phyloP scores from a whole-genome alignment of 2,888 invertebrate species.

The Stenichneumon culpator region DNA sequence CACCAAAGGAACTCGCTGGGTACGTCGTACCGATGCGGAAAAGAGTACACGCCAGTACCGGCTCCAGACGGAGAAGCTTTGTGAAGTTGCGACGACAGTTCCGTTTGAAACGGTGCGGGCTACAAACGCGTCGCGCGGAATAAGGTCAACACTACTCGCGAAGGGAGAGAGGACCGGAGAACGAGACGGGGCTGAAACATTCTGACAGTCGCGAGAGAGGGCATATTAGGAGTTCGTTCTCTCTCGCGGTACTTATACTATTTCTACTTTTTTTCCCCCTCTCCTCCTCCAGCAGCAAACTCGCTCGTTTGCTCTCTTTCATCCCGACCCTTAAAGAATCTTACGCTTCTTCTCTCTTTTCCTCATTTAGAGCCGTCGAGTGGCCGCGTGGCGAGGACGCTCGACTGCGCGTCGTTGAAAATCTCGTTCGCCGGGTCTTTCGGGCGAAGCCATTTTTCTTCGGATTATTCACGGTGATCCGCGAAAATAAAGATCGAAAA shows the following conservation, averaged over 20 bases:
- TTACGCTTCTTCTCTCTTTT: conserved; percentile 48
- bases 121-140: conserved; percentile 56
- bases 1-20: conserved; percentile 45
- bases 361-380: conserved; percentile 54
- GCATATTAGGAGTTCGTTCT: conserved; percentile 39
- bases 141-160: conserved; percentile 56
- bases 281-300: conserved; percentile 3
- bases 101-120: conserved; percentile 57
- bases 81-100: conserved; percentile 49
- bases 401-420: conserved; percentile 26
- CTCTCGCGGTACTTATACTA: conserved; percentile 49
- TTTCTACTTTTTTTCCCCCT: conserved; percentile 39
- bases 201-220: conserved; percentile 51
- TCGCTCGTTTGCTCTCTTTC: conserved; percentile 54
- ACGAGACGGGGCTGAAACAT: conserved; percentile 46
- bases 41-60: conserved; percentile 25
- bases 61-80: conserved; percentile 28
- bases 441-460: neutral
- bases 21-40: conserved; percentile 43
- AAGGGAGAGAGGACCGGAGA: neutral
- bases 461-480: neutral
- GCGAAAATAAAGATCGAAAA: neutral
- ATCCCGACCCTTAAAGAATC: conserved; percentile 39
- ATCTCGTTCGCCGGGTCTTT: conserved; percentile 33
- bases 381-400: conserved; percentile 30